Evolutionary conservation across 92 coral and sea anemone species (phyloP).

Genomic region (Blastomussa wellsi): DNA sequence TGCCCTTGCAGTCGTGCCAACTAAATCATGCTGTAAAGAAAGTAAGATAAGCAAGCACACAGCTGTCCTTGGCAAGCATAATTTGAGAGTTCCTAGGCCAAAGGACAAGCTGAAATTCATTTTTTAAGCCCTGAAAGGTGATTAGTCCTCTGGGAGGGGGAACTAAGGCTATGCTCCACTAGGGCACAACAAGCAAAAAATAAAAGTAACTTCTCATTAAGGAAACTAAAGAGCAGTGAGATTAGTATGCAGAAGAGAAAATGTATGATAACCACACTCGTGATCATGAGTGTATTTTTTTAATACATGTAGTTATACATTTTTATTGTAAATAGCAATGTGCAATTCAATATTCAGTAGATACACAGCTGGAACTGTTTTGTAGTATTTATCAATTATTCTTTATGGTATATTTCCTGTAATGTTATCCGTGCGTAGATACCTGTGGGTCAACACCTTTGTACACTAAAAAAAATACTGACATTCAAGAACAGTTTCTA

Average conservation of each 20-base stretch:
- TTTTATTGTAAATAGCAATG: not conserved
- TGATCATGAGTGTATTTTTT: not conserved
- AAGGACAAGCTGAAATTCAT: too few species aligned
- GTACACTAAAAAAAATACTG: not conserved
- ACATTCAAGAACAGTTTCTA: not conserved
- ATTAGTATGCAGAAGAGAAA: not conserved
- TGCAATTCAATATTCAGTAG: not conserved
- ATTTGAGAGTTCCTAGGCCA: too few species aligned
- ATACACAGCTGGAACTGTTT: constrained; percentile 8
- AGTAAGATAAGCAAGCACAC: too few species aligned
- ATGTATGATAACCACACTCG: not conserved
- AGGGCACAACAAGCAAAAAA: too few species aligned
- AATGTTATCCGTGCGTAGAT: not conserved
- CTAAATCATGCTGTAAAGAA: too few species aligned
- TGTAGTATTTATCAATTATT: not conserved
- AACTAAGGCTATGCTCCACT: too few species aligned
- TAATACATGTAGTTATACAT: too few species aligned
- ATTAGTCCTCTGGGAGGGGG: too few species aligned
- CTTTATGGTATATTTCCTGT: not conserved
- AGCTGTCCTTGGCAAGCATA: too few species aligned
- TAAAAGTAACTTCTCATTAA: too few species aligned
- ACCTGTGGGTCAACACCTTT: not conserved
- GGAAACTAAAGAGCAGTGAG: not conserved
- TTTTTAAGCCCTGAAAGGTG: too few species aligned
- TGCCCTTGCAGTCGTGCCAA: too few species aligned